phyloP scores from a whole-genome alignment of 2,888 invertebrate species.

The Acronicta alni region DNA sequence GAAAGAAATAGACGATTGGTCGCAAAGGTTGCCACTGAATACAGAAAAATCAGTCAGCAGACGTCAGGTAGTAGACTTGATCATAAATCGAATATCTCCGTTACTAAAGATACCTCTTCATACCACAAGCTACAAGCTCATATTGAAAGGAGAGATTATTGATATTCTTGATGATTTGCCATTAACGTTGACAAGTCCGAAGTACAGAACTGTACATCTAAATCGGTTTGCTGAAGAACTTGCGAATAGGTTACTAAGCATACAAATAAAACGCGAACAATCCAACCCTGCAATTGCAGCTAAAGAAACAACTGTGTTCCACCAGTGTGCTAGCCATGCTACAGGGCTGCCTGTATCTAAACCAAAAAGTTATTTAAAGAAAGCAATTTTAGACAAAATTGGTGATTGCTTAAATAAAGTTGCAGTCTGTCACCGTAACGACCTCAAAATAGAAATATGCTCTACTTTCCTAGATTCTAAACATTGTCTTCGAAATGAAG shows the following conservation, averaged over 20 bases:
- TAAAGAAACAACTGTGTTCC: background rate
- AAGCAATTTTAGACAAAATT: constrained; percentile 21
- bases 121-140: constrained; percentile 52
- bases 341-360: constrained; percentile 14
- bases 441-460: constrained; percentile 39
- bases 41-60: constrained; percentile 9
- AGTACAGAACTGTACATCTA: constrained; percentile 37
- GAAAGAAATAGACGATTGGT: constrained; percentile 42
- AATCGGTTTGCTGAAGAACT: constrained; percentile 60
- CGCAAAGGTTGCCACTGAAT: constrained; percentile 25
- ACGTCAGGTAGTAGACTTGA: constrained; percentile 12
- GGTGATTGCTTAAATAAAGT: constrained; percentile 33
- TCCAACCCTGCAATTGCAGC: background rate
- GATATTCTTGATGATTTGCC: constrained; percentile 57
- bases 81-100: constrained; percentile 34
- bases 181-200: constrained; percentile 11
- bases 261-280: constrained; percentile 40
- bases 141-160: constrained; percentile 61
- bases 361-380: constrained; percentile 10
- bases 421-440: constrained; percentile 23
- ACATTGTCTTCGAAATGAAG: constrained; percentile 6
- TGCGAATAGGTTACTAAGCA: constrained; percentile 48
- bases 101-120: constrained; percentile 33
- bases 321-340: constrained; percentile 11
- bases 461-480: constrained; percentile 41